phyloP scores from a whole-genome alignment of 2,113 vertebrate species.

The Varanus komodoensis region DNA sequence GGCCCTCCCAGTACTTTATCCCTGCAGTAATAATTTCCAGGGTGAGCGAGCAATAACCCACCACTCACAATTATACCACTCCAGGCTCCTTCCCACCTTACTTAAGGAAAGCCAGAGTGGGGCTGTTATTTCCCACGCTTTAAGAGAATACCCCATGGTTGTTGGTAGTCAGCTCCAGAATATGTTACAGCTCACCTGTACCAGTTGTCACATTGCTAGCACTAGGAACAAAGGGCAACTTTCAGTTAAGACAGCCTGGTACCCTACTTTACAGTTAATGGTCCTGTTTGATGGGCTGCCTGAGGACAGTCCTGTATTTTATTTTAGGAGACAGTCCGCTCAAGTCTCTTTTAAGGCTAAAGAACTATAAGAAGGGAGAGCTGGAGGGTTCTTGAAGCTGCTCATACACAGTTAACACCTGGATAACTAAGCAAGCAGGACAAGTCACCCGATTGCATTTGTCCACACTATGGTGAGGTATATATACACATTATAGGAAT shows the following conservation, averaged over 20 bases:
- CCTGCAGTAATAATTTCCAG: not conserved
- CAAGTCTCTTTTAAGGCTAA: not conserved
- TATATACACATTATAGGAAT: not conserved
- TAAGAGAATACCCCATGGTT: not conserved
- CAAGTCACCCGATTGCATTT: not conserved
- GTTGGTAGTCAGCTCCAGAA: not conserved
- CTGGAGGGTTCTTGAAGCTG: not conserved
- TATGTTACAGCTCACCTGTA: not conserved
- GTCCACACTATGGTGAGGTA: not conserved
- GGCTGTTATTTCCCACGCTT: not conserved
- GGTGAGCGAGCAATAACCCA: not conserved
- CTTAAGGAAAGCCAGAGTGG: not conserved
- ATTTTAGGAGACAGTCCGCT: too few relatives aligned
- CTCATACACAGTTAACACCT: not conserved
- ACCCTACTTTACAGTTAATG: too few relatives aligned
- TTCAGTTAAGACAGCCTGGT: too few relatives aligned
- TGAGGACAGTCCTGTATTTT: too few relatives aligned
- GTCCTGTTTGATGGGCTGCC: too few relatives aligned
- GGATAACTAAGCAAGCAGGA: not conserved
- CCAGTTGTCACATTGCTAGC: not conserved
- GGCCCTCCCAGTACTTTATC: not conserved
- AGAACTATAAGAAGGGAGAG: not conserved
- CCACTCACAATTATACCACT: slow-evolving; percentile 5
- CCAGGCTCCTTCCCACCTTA: not conserved
- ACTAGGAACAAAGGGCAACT: not conserved